Evolutionary conservation across 2,888 invertebrate species (phyloP), one percentile per base, ranked within the genome.

Genomic region (Mesochorus sp.): DNA sequence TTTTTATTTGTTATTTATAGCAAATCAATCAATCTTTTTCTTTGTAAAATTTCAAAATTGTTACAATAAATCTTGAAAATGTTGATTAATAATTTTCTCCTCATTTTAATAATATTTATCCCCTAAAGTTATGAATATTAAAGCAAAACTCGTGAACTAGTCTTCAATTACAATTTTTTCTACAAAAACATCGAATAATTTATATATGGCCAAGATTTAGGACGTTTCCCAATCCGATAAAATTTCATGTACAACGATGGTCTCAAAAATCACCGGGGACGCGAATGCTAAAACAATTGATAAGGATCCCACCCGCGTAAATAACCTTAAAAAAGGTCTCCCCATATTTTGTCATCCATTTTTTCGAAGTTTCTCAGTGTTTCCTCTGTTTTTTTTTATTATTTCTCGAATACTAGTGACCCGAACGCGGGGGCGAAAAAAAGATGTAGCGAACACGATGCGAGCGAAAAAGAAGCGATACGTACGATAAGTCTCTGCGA

Each of bases 251-350:
- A n/a, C 14, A 12, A 0, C 6, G 26, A 4, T 26, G 6, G 26
- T 19, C 8, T 59, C 4, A n/a, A 6, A 39, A 39, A 10, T 10
- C 4, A 26, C 8, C 12, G 2, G 6, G 39, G 14, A 14, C 12
- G 31, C 31, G 67, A 67, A n/a, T n/a, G n/a, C n/a, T 53, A 39
- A 37, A 28, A n/a, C n/a, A n/a, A 44, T n/a, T 12, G 62, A 72
- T 72, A 55, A 75, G 6, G 26, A 47, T 59, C 42, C 17, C 17
- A 17, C 10, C 10, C 17, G 39, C 28, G 49, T 39, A 47, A 66
- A 66, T 26, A 28, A 49, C 31, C 6, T 34, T 24, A 12, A 61
- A 42, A 21, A 49, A 17, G n/a, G n/a, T n/a, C n/a, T 4, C 12
- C 47, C 10, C 12, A 53, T 3, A 3, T n/a, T n/a, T n/a, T n/a